Evolutionary conservation across 2,888 invertebrate species (phyloP).

Genomic region (Anagyrus pseudococci): DNA sequence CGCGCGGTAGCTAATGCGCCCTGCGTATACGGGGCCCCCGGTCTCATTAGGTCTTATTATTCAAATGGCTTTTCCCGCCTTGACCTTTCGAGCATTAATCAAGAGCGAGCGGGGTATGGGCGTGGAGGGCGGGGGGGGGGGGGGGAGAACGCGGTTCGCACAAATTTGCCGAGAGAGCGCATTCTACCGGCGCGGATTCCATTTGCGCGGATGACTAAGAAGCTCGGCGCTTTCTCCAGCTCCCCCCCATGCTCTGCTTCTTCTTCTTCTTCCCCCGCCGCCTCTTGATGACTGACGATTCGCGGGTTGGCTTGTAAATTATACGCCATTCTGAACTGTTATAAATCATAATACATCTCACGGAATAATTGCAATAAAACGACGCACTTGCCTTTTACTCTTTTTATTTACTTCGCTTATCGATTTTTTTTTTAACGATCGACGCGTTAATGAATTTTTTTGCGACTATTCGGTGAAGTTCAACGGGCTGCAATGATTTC

Average conservation of each 20-base stretch:
- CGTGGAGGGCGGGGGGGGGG: background rate
- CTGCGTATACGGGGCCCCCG: background rate
- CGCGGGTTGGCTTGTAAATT: background rate
- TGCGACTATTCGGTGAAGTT: too few relatives aligned
- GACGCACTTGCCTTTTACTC: too few relatives aligned
- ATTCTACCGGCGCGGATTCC: conserved; percentile 44
- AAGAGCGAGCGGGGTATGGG: conserved; percentile 33
- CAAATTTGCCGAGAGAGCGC: conserved; percentile 47
- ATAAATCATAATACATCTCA: background rate
- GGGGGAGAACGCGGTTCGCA: conserved; percentile 38
- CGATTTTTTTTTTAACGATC: too few relatives aligned
- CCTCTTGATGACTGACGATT: background rate
- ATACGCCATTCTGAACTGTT: conserved; percentile 2
- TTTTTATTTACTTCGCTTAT: too few relatives aligned
- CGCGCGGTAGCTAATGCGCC: background rate
- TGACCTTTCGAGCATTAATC: conserved; percentile 44
- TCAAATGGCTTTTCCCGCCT: conserved; percentile 39
- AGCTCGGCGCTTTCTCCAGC: conserved; percentile 16
- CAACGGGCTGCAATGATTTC: too few relatives aligned
- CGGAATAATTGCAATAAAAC: conserved; percentile 1
- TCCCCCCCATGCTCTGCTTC: too few relatives aligned
- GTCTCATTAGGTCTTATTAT: conserved; percentile 43
- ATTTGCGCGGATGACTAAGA: conserved; percentile 41
- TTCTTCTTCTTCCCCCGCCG: too few relatives aligned
- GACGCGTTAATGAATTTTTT: too few relatives aligned